These are phyloP conservation scores for Ibidorhyncha struthersii DNA, from an alignment of 2,113 vertebrate genomes.

Conservation along the genomic window DNA sequence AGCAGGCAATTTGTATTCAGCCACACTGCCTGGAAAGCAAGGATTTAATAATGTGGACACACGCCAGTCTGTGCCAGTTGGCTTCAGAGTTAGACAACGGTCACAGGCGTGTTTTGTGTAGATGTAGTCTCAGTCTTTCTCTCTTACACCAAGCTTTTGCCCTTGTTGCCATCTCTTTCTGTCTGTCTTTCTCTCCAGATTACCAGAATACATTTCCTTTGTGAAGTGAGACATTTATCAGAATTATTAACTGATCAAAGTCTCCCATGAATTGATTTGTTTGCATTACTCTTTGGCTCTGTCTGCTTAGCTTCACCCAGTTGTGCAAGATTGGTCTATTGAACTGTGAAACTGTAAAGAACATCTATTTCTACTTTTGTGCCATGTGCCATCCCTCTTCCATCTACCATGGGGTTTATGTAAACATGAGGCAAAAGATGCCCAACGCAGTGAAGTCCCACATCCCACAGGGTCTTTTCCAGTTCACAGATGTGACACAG, in stretches of 20 bases:
- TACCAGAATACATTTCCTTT: not conserved
- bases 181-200: not conserved
- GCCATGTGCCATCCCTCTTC: not conserved
- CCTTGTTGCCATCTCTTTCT: not conserved
- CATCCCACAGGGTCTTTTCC: not conserved
- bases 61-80: not conserved
- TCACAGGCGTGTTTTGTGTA: not conserved
- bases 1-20: conserved; percentile 31
- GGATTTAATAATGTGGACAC: conserved; percentile 48
- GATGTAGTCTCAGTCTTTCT: not conserved
- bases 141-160: not conserved
- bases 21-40: conserved; percentile 15
- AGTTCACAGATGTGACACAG: not conserved
- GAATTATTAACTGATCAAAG: not conserved
- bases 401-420: not conserved
- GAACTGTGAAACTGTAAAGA: not conserved
- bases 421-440: not conserved
- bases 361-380: not conserved
- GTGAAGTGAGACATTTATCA: not conserved
- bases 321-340: not conserved
- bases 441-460: not conserved
- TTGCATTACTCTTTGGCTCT: not conserved
- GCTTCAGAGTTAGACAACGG: not conserved
- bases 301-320: not conserved
- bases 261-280: not conserved